A percentile compares a stretch with the other conserved stretches of the same genome.
Evolutionary conservation across 2,888 invertebrate species (phyloP).

Genomic region (Dendrolimus pini): DNA sequence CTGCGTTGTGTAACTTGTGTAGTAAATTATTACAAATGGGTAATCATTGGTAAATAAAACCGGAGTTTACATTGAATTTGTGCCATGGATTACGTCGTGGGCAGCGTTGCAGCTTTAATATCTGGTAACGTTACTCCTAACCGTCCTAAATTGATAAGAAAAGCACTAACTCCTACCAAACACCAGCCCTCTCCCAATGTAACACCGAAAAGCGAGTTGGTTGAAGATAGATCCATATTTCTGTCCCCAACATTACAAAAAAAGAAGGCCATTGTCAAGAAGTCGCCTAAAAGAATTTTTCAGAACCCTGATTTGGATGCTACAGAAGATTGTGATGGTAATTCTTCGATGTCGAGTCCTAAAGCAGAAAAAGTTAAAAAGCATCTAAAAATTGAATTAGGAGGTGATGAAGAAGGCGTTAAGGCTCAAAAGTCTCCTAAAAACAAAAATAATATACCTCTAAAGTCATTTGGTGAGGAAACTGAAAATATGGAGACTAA

Average conservation of each 20-base stretch:
- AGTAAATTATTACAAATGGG: background rate
- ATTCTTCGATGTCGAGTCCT: slow-evolving; percentile 31
- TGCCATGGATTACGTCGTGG: slow-evolving; percentile 71
- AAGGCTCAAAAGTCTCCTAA: background rate
- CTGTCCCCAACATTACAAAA: slow-evolving; percentile 61
- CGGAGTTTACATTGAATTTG: slow-evolving; percentile 8
- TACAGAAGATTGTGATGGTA: slow-evolving; percentile 36
- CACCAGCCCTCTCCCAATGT: slow-evolving; percentile 61
- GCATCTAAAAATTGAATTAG: slow-evolving; percentile 49
- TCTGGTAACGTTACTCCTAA: slow-evolving; percentile 75
- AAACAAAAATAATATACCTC: background rate
- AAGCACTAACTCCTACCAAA: slow-evolving; percentile 62
- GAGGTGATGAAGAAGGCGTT: slow-evolving; percentile 16
- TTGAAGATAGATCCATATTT: slow-evolving; percentile 59
- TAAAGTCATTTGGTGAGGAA: background rate
- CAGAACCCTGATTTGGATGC: slow-evolving; percentile 51
- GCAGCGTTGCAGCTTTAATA: slow-evolving; percentile 76
- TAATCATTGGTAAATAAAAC: slow-evolving; percentile 1
- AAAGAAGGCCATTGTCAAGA: slow-evolving; percentile 64
- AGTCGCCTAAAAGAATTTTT: slow-evolving; percentile 67
- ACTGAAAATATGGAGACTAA: background rate
- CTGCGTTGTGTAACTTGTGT: slow-evolving; percentile 8
- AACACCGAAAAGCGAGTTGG: slow-evolving; percentile 61
- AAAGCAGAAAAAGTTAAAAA: slow-evolving; percentile 64
- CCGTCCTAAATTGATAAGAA: slow-evolving; percentile 59